These are phyloP conservation scores for Tenualosa ilisha DNA, from an alignment of 2,797 vertebrate species.

Conservation along the genomic window DNA sequence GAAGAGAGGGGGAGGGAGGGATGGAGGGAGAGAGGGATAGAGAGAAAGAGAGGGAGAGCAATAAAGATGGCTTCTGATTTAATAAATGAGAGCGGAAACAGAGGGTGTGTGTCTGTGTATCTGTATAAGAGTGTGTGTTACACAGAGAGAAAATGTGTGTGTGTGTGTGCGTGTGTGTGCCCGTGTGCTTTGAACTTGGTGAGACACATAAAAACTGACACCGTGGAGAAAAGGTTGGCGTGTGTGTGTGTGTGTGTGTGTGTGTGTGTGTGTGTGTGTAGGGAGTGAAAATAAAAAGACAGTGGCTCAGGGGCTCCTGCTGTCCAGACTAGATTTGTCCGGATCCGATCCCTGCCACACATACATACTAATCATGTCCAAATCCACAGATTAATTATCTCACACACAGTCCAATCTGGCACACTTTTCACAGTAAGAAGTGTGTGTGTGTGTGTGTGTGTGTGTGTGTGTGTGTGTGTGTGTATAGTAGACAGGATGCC, in stretches of 20 bases:
- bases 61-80: background rate
- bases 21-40: too few relatives aligned
- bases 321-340: too few relatives aligned
- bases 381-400: background rate
- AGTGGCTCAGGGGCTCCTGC: too few relatives aligned
- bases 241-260: background rate
- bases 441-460: background rate
- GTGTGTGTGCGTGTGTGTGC: slow-evolving; percentile 14
- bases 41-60: slow-evolving; percentile 2
- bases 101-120: background rate
- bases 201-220: too few relatives aligned
- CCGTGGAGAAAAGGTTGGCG: too few relatives aligned
- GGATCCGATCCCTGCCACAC: background rate
- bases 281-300: background rate
- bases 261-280: slow-evolving; percentile 17
- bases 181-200: too few relatives aligned
- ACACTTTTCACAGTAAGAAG: background rate
- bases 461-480: background rate
- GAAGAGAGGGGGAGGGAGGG: too few relatives aligned
- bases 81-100: background rate
- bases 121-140: background rate
- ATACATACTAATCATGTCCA: background rate
- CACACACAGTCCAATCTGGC: too few relatives aligned
- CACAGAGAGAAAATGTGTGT: background rate
- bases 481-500: background rate